Conservation (phyloP, 2,797 vertebrate species). For the Anguilla pacifica region DNA sequence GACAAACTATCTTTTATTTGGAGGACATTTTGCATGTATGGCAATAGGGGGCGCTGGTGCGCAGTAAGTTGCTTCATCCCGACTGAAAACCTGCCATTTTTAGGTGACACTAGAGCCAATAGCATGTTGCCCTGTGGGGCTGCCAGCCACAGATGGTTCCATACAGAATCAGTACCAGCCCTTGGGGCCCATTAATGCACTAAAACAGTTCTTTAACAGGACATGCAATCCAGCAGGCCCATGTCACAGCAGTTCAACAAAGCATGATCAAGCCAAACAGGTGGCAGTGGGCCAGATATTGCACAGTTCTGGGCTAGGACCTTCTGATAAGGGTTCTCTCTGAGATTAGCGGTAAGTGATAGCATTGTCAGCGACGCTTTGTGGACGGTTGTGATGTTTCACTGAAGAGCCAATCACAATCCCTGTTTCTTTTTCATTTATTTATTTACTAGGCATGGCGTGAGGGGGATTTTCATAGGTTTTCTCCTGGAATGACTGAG, state of each 20-base stretch:
- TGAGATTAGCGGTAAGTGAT: background rate
- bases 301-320: background rate
- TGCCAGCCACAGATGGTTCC: too few relatives aligned
- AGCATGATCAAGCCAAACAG: background rate
- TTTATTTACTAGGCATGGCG: background rate
- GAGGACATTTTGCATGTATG: background rate
- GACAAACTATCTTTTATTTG: background rate
- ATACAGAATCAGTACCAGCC: too few relatives aligned
- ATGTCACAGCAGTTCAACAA: background rate
- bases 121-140: background rate
- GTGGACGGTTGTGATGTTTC: background rate
- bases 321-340: background rate
- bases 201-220: background rate
- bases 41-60: background rate
- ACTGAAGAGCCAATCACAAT: background rate
- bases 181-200: too few relatives aligned
- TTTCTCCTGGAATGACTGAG: background rate
- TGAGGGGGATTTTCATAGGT: background rate
- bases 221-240: background rate
- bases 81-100: background rate
- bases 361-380: background rate
- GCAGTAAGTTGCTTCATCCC: background rate
- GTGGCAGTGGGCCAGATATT: background rate
- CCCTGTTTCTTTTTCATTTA: background rate
- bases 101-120: background rate